These are phyloP conservation scores for Prunella fulvescens DNA, from an alignment of 2,113 vertebrate species.

Conservation along the genomic window DNA sequence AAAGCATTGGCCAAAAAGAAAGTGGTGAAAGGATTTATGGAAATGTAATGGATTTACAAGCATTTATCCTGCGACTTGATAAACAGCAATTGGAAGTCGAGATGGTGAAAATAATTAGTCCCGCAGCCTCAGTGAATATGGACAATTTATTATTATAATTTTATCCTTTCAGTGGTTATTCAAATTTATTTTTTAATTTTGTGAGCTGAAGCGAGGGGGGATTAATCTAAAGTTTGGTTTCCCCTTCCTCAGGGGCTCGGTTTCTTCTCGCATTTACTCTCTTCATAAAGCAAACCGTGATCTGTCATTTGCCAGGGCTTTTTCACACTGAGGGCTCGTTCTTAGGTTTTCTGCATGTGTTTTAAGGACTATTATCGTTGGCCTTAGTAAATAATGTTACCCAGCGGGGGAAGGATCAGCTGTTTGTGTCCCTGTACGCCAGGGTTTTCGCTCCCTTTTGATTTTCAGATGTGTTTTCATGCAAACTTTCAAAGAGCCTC, in stretches of 20 bases:
- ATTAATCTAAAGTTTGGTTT: constrained; percentile 12
- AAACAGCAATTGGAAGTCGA: constrained; percentile 29
- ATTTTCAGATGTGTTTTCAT: neutral
- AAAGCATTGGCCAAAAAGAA: constrained; percentile 29
- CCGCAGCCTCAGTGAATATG: constrained; percentile 19
- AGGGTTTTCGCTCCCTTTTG: neutral
- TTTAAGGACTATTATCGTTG: neutral
- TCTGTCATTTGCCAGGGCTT: neutral
- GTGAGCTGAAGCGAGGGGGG: neutral
- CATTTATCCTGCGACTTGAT: constrained; percentile 44
- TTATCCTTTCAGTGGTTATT: constrained; percentile 52
- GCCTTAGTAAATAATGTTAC: neutral
- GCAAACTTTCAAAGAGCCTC: neutral
- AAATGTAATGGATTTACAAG: constrained; percentile 50
- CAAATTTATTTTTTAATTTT: constrained; percentile 60
- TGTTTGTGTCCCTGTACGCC: neutral
- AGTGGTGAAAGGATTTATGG: constrained; percentile 26
- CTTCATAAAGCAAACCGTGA: neutral
- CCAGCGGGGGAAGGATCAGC: neutral
- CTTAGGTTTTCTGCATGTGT: neutral
- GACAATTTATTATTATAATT: constrained; percentile 55
- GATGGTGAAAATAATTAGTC: constrained; percentile 53
- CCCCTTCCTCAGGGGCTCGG: neutral
- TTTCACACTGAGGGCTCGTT: neutral
- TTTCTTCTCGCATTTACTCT: neutral